These are phyloP conservation scores for Scaptodrosophila latifasciaeformis DNA, from an alignment of 2,888 invertebrate species.

Conservation along the genomic window DNA sequence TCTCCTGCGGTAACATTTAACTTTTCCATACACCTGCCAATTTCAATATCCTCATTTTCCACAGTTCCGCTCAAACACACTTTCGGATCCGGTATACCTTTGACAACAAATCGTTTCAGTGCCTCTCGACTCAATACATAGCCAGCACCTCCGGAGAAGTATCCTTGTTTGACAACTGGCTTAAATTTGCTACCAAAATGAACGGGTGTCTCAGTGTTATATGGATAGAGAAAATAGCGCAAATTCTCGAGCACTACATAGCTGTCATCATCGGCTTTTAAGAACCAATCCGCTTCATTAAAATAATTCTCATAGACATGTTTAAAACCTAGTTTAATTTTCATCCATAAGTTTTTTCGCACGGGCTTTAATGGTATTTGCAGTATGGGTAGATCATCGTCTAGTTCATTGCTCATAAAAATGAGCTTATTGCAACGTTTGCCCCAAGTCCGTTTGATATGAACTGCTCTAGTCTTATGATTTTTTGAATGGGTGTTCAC, in stretches of 20 bases:
- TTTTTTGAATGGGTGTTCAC: background rate
- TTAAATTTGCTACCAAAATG: slow-evolving; percentile 95
- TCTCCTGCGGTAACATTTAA: slow-evolving; percentile 92
- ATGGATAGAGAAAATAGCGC: slow-evolving; percentile 86
- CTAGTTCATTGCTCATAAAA: slow-evolving; percentile 5
- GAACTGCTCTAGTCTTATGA: background rate
- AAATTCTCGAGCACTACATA: slow-evolving; percentile 97
- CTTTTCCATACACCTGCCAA: slow-evolving; percentile 84
- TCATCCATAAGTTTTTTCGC: slow-evolving; percentile 85
- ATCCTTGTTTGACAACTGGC: background rate
- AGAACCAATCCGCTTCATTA: slow-evolving; percentile 94
- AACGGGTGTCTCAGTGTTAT: slow-evolving; percentile 82
- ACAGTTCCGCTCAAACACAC: background rate
- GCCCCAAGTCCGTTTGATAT: slow-evolving; percentile 14
- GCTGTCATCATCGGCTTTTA: slow-evolving; percentile 96
- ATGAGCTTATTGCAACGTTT: slow-evolving; percentile 19
- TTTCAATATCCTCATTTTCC: slow-evolving; percentile 57
- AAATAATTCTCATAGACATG: slow-evolving; percentile 89
- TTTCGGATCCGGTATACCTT: background rate
- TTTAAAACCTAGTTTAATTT: slow-evolving; percentile 93
- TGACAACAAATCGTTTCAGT: background rate
- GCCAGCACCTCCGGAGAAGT: background rate
- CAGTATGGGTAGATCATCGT: background rate
- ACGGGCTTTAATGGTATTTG: no score
- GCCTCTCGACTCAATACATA: background rate